phyloP scores from a whole-genome alignment of 2,797 vertebrate species.

The Kryptopterus vitreolus region DNA sequence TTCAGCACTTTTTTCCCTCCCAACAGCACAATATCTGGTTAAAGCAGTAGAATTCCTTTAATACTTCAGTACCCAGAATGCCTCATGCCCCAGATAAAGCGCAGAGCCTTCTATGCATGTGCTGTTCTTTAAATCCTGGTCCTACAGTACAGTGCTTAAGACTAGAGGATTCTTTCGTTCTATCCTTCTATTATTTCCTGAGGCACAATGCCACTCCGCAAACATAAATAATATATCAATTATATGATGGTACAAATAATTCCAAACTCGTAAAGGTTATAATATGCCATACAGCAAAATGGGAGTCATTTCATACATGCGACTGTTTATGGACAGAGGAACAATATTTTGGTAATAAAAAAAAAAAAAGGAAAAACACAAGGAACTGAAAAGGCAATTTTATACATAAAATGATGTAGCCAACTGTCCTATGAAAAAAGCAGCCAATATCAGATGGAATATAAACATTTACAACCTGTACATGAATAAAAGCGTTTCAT shows the following conservation, averaged over 20 bases:
- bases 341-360: too few species aligned
- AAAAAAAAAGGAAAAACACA: neutral
- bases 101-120: slow-evolving; percentile 19
- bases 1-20: slow-evolving; percentile 9
- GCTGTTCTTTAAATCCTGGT: slow-evolving; percentile 27
- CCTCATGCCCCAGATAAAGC: slow-evolving; percentile 35
- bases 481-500: neutral
- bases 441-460: neutral
- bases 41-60: neutral
- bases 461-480: neutral
- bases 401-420: neutral
- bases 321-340: neutral
- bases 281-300: too few species aligned
- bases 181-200: neutral
- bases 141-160: neutral
- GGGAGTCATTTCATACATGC: neutral
- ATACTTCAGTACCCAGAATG: neutral
- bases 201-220: neutral
- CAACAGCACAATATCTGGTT: neutral
- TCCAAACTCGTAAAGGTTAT: neutral
- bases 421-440: neutral
- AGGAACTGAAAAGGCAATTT: neutral
- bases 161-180: slow-evolving; percentile 1
- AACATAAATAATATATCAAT: neutral
- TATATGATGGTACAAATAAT: neutral